Evolutionary conservation across 1,140 invertebrate species (phyloP).

Genomic region (Neodiprion fabricii): DNA sequence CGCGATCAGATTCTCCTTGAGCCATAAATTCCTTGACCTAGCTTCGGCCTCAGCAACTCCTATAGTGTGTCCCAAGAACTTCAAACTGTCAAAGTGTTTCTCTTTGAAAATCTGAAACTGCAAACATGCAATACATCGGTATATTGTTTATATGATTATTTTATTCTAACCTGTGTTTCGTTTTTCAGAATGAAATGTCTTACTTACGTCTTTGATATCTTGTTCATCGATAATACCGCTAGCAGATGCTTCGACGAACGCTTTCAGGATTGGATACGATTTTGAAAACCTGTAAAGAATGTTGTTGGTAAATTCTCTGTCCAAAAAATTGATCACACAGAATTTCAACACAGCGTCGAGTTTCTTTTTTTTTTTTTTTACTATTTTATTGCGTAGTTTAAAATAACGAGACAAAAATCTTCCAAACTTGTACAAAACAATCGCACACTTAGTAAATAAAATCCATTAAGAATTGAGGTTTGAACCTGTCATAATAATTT

Average conservation of each 20-base stretch:
- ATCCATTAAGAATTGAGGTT: slow-evolving; percentile 18
- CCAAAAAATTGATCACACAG: slow-evolving; percentile 30
- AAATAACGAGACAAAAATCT: slow-evolving; percentile 29
- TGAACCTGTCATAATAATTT: slow-evolving; percentile 15
- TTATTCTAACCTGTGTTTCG: neutral
- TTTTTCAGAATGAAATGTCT: neutral
- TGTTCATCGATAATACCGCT: slow-evolving; percentile 43
- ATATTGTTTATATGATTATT: neutral
- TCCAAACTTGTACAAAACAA: slow-evolving; percentile 25
- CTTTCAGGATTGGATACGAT: slow-evolving; percentile 39
- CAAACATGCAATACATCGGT: slow-evolving; percentile 16
- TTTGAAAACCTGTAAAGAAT: slow-evolving; percentile 34
- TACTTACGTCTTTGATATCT: slow-evolving; percentile 47
- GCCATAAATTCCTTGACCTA: slow-evolving; percentile 44
- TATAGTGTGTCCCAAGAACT: slow-evolving; percentile 45
- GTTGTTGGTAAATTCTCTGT: slow-evolving; percentile 22
- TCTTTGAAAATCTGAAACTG: slow-evolving; percentile 52
- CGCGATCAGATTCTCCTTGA: slow-evolving; percentile 36
- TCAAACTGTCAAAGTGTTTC: slow-evolving; percentile 47
- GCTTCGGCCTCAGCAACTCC: slow-evolving; percentile 49
- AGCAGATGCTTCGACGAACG: slow-evolving; percentile 43
- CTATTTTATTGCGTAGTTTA: slow-evolving; percentile 29
- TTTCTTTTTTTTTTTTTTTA: slow-evolving; percentile 23
- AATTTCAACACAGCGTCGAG: slow-evolving; percentile 21
- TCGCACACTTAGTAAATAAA: slow-evolving; percentile 22